phyloP scores from a whole-genome alignment of 2,113 vertebrate genomes.

The Craseonycteris thonglongyai region DNA sequence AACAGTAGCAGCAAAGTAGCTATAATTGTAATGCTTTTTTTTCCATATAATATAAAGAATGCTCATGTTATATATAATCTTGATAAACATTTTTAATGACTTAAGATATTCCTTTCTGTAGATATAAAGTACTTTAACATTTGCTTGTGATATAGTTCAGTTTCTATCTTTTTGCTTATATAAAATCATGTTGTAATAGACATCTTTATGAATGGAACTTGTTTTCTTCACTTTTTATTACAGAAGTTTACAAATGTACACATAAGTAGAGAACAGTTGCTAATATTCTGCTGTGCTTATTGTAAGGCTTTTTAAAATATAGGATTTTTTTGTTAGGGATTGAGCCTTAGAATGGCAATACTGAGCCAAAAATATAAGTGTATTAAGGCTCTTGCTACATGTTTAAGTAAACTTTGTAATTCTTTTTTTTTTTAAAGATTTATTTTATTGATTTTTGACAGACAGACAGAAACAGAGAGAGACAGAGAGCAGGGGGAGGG shows the following conservation, averaged over 20 bases:
- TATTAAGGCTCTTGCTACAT: background rate
- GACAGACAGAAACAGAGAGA: too few species aligned
- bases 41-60: background rate
- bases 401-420: background rate
- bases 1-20: background rate
- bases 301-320: background rate
- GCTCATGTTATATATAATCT: background rate
- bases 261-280: background rate
- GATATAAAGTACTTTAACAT: background rate
- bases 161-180: background rate
- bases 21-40: background rate
- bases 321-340: background rate
- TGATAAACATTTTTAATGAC: background rate
- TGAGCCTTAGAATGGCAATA: background rate
- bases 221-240: background rate
- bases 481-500: too few species aligned
- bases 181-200: background rate
- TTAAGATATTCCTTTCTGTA: background rate
- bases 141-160: background rate
- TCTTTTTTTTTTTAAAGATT: too few species aligned
- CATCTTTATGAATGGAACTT: background rate
- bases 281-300: background rate
- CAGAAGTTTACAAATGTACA: background rate
- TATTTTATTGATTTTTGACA: too few species aligned
- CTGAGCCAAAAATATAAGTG: background rate